A percentile compares a stretch with the other conserved stretches of the same genome.
Evolutionary conservation across 1,140 invertebrate species (phyloP).

Genomic region (Vanessa tameamea): DNA sequence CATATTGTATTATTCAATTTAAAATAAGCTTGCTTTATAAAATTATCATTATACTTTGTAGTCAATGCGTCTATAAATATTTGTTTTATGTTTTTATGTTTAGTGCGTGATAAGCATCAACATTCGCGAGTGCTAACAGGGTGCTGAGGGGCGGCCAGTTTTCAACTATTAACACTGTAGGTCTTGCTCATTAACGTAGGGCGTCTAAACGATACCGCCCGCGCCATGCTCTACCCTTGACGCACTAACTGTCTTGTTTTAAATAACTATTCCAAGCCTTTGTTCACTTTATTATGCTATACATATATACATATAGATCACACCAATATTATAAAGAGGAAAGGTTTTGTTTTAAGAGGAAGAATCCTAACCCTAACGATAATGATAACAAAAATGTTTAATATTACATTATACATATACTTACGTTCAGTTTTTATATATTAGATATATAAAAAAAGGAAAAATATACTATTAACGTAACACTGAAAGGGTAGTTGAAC

Average conservation of each 20-base stretch:
- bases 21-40: too few relatives aligned
- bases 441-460: too few relatives aligned
- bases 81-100: conserved; percentile 33
- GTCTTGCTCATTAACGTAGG: conserved; percentile 71
- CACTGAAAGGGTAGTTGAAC: too few relatives aligned
- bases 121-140: conserved; percentile 69
- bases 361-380: too few relatives aligned
- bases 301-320: neutral
- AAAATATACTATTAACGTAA: too few relatives aligned
- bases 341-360: neutral
- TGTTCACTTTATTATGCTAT: neutral
- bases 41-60: too few relatives aligned
- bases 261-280: conserved; percentile 9
- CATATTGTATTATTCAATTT: too few relatives aligned
- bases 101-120: conserved; percentile 38
- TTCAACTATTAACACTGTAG: conserved; percentile 74
- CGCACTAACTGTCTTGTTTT: conserved; percentile 21
- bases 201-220: conserved; percentile 65
- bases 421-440: too few relatives aligned
- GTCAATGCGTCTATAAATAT: neutral
- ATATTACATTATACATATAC: too few relatives aligned
- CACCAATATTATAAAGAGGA: neutral
- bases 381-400: too few relatives aligned
- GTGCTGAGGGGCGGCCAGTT: conserved; percentile 70
- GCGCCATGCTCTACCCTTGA: conserved; percentile 60